Base-by-base conservation (phyloP, 35 echinoderm and acorn worm genomes). In the Ptychodera flava region DNA sequence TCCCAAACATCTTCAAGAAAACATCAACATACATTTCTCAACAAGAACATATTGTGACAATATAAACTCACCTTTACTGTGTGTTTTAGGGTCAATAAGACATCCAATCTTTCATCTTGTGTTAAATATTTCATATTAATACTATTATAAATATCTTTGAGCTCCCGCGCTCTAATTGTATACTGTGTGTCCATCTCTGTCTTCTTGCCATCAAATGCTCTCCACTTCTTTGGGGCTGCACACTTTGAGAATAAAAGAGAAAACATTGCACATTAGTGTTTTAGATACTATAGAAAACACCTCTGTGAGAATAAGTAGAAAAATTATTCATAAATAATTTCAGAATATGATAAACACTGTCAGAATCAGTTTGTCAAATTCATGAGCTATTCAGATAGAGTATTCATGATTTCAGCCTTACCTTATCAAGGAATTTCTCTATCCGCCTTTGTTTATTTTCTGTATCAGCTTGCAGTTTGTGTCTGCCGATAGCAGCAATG, bases 101-200 rank as follows among this genome's bases (percentile, higher is more conserved):
- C 95, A 97, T 97, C 95, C 15, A 97, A 38, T 85, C 95, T 88
- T 79, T 97, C 95, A 86, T 97, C 95, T 82, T 97, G 95, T 31
- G 95, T 97, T 77, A 93, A 82, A 87, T 92, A 97, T 36, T 87
- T 91, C 95, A 97, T 97, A 80, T 91, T 93, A 27, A 97, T 37
- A 87, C 95, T 97, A 37, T 83, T 97, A 81, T 92, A 92, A 77
- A 97, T 97, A 82, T 97, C 92, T 33, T 83, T 86, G 34, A 97
- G 86, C 78, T 97, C 95, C 36, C 92, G 88, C 36, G 95, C 95
- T 34, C 95, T 85, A 16, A 93, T 92, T 36, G 95, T 97, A 86
- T 97, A 97, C 31, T 92, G 91, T 33, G 95, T 97, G 75, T 97
- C 95, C 95, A 97, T 97, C 80, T 97, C 95, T 10, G 90, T 97